phyloP scores from a whole-genome alignment of 1,140 invertebrate genomes.

The Papilio machaon region DNA sequence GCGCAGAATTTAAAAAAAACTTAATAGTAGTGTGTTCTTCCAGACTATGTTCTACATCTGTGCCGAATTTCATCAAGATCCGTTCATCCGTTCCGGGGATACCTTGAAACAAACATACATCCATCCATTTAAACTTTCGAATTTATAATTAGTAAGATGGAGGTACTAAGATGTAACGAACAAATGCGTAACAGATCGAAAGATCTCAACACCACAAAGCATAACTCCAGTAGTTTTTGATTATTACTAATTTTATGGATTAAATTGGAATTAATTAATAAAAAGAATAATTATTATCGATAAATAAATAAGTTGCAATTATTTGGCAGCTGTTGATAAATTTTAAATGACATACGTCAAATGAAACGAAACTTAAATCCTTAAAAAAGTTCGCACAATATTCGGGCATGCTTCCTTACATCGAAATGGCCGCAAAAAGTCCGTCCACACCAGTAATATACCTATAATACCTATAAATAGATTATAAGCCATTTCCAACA shows the following conservation, averaged over 20 bases:
- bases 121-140: too few species aligned
- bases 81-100: too few species aligned
- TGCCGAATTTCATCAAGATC: too few species aligned
- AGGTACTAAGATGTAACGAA: neutral
- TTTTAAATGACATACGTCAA: neutral
- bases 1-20: too few species aligned
- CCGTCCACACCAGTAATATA: constrained; percentile 36
- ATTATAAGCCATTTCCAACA: constrained; percentile 49
- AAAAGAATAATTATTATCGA: neutral
- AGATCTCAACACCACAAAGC: neutral
- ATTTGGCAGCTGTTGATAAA: neutral
- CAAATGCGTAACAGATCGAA: neutral
- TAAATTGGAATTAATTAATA: neutral
- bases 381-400: neutral
- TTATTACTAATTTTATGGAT: neutral
- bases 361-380: neutral
- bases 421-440: constrained; percentile 43
- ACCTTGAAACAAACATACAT: too few species aligned
- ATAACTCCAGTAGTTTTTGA: neutral
- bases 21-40: too few species aligned
- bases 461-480: constrained; percentile 51
- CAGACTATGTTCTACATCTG: too few species aligned
- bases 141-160: too few species aligned
- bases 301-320: neutral
- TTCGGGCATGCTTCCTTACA: constrained; percentile 21